Evolutionary conservation across 2,113 vertebrate genomes (phyloP), one percentile per base, ranked within the genome.

Genomic region (Rhineura floridana): DNA sequence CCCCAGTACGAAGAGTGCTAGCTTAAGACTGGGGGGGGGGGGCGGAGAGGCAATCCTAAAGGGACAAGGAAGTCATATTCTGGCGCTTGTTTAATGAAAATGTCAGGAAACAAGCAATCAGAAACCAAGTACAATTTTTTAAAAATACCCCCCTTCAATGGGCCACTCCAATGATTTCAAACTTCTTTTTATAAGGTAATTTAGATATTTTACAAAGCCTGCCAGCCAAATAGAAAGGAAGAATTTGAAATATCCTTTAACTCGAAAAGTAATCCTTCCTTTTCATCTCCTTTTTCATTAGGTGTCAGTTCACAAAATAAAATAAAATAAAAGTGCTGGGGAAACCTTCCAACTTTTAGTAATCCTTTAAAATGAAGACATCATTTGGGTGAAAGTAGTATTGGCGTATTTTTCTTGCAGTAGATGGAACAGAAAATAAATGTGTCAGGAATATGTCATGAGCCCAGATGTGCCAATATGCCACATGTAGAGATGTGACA

Each of bases 361-460:
- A 46, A 72, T 59, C 39, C 76, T 79, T 81, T 55, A 52, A 69
- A 28, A 78, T 50, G 59, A 78, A 67, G 21, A n/a, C 21, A n/a
- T 50, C 39, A 9, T 48, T 50, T 86, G 70, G 59, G 48, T 13
- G 28, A n/a, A 59, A 81, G 48, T 19, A 70, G 65, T 79, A 30
- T 72, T 44, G 21, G 78, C 50, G n/a, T 73, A 46, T 81, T 63
- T 76, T 83, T 76, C 79, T 82, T 83, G 81, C 17, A 42, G 23
- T 25, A n/a, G 33, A 76, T 6, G 44, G 62, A 83, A 67, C 9
- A 39, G 85, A 76, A 88, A 88, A 81, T 70, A 73, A 59, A 87
- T 72, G 52, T 65, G 65, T 72, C 30, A 46, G 33, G 52, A 73
- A 75, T 73, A 9, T 6, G 69, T 12, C 4, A 15, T 4, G 11